phyloP scores from a whole-genome alignment of 2,113 vertebrate genomes.

The Ctenomys sociabilis region DNA sequence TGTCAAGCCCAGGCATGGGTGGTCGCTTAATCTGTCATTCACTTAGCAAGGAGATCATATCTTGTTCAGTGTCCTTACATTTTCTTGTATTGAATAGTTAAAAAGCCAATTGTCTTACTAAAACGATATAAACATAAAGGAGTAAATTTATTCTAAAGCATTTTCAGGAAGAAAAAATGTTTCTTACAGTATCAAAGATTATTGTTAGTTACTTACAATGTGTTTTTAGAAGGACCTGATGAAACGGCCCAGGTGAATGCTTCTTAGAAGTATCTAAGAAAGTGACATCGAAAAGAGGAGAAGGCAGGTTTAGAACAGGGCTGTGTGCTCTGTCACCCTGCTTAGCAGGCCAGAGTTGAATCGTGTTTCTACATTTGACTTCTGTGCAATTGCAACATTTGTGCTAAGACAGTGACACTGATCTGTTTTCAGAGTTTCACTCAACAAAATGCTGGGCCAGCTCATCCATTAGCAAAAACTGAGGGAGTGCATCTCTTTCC shows the following conservation, averaged over 20 bases:
- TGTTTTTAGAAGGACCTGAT: not conserved
- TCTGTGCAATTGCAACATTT: not conserved
- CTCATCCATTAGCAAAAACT: not conserved
- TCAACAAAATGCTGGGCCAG: rapidly evolving
- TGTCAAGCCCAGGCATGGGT: not conserved
- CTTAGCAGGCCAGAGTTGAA: not conserved
- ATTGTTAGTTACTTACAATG: not conserved
- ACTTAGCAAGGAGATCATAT: not conserved
- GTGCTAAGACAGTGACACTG: not conserved
- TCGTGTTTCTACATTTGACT: not conserved
- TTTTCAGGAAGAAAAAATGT: not conserved
- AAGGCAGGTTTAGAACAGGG: not conserved
- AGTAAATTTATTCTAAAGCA: not conserved
- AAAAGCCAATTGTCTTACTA: not conserved
- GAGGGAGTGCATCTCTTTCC: not conserved
- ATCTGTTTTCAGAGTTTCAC: not conserved
- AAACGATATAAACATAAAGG: not conserved
- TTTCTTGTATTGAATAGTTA: not conserved
- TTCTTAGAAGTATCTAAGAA: not conserved
- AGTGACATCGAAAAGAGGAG: not conserved
- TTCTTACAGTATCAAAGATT: not conserved
- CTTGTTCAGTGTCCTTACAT: not conserved
- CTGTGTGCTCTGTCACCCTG: not conserved
- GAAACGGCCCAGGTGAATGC: not conserved
- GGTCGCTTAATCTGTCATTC: not conserved